Evolutionary conservation across 2,888 invertebrate species (phyloP).

Genomic region (Andrena haemorrhoa): DNA sequence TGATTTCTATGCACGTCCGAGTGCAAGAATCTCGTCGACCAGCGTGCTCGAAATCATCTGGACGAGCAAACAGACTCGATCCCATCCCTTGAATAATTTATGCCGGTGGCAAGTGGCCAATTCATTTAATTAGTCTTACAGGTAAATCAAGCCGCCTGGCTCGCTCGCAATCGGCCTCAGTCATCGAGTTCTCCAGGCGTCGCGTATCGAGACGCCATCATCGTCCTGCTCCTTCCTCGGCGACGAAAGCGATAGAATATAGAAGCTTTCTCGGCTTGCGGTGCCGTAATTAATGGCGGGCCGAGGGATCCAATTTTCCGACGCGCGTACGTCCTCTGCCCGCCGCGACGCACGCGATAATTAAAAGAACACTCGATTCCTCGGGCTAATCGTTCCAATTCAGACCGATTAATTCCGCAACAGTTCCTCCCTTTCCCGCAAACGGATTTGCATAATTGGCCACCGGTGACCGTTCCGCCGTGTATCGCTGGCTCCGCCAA

Average conservation of each 20-base stretch:
- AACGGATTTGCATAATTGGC: constrained; percentile 64
- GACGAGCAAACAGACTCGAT: background rate
- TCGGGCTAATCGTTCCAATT: constrained; percentile 48
- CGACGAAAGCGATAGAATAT: background rate
- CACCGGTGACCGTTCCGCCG: constrained; percentile 58
- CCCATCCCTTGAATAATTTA: constrained; percentile 36
- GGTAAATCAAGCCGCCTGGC: constrained; percentile 61
- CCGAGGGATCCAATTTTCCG: constrained; percentile 43
- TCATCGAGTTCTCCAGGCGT: constrained; percentile 42
- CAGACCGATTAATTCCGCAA: constrained; percentile 51
- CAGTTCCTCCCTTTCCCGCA: constrained; percentile 42
- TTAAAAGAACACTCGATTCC: constrained; percentile 27
- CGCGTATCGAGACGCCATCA: constrained; percentile 16
- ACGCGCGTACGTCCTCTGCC: background rate
- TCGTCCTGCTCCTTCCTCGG: background rate
- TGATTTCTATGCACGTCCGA: background rate
- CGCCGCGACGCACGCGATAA: constrained; percentile 35
- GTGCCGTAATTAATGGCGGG: constrained; percentile 30
- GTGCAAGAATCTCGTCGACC: background rate
- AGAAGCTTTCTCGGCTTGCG: background rate
- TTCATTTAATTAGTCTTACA: constrained; percentile 65
- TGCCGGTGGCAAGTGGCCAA: constrained; percentile 60
- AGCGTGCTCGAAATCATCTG: background rate
- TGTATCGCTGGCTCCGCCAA: constrained; percentile 10
- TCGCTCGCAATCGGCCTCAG: constrained; percentile 47